Evolutionary conservation across 2,113 vertebrate genomes (phyloP).

Genomic region (Pituophis catenifer): DNA sequence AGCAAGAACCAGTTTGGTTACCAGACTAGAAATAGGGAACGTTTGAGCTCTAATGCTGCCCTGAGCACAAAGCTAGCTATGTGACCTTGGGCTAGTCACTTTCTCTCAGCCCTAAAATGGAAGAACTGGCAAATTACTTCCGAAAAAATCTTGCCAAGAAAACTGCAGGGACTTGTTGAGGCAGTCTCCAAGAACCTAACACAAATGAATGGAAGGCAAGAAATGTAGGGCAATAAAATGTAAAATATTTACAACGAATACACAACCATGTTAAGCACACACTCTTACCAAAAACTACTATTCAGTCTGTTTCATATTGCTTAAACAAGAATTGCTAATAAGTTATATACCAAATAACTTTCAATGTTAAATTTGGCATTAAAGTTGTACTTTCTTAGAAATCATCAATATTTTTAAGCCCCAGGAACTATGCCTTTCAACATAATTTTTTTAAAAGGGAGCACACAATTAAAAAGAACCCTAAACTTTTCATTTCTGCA

Average conservation of each 20-base stretch:
- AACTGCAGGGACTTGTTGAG: too few relatives aligned
- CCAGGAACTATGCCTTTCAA: background rate
- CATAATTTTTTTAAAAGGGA: background rate
- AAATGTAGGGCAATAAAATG: constrained; percentile 82
- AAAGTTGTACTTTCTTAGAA: background rate
- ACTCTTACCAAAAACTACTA: constrained; percentile 79
- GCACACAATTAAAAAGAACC: background rate
- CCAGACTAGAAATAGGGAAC: too few relatives aligned
- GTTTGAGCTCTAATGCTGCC: too few relatives aligned
- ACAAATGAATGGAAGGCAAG: too few relatives aligned
- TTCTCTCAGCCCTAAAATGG: too few relatives aligned
- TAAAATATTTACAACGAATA: constrained; percentile 85
- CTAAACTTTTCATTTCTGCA: constrained; percentile 13
- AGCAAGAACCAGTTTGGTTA: too few relatives aligned
- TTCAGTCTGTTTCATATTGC: constrained; percentile 70
- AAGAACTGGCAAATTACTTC: too few relatives aligned
- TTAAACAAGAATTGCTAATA: background rate
- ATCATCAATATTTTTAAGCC: background rate
- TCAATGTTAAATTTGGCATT: constrained; percentile 6
- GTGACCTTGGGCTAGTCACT: too few relatives aligned
- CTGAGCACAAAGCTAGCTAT: too few relatives aligned
- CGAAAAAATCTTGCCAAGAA: too few relatives aligned
- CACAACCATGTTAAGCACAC: constrained; percentile 86
- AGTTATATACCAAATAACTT: background rate
- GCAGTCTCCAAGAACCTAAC: too few relatives aligned